Evolutionary conservation across 2,888 invertebrate genomes (phyloP).

Genomic region (Timandra comae): DNA sequence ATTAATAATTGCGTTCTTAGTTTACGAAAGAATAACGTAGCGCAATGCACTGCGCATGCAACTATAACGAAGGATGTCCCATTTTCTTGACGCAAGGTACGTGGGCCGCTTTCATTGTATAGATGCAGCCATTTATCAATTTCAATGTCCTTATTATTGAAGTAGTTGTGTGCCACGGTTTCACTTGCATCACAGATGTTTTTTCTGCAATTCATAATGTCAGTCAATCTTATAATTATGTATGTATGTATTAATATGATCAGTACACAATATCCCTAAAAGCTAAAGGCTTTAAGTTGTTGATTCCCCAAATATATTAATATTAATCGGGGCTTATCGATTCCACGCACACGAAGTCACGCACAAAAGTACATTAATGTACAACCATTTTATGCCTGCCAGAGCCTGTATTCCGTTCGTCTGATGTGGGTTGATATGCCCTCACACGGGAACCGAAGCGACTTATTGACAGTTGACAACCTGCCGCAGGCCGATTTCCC

Average conservation of each 20-base stretch:
- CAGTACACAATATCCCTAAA: too few relatives aligned
- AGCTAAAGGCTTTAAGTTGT: too few relatives aligned
- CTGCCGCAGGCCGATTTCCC: conserved; percentile 25
- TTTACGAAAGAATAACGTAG: conserved; percentile 33
- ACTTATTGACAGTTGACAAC: conserved; percentile 34
- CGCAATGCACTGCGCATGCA: conserved; percentile 22
- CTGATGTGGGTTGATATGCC: conserved; percentile 27
- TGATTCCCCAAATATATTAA: too few relatives aligned
- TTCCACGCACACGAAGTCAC: too few relatives aligned
- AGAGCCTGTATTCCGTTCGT: conserved; percentile 21
- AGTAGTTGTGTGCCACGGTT: too few relatives aligned
- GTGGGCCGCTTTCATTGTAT: conserved; percentile 33
- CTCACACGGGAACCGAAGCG: conserved; percentile 25
- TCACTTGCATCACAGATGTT: too few relatives aligned
- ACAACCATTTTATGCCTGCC: conserved; percentile 23
- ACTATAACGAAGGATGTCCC: conserved; percentile 47
- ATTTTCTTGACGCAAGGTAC: conserved; percentile 36
- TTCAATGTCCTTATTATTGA: too few relatives aligned
- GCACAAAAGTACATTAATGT: too few relatives aligned
- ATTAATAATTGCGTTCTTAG: conserved; percentile 15
- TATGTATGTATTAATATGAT: too few relatives aligned
- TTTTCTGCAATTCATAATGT: neutral
- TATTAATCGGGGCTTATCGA: too few relatives aligned
- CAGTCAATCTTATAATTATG: conserved; percentile 1
- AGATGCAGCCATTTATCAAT: too few relatives aligned